A percentile compares a stretch with the other conserved stretches of the same genome.
Evolutionary conservation across 92 coral and sea anemone species (phyloP).

Genomic region (Ricordea florida): DNA sequence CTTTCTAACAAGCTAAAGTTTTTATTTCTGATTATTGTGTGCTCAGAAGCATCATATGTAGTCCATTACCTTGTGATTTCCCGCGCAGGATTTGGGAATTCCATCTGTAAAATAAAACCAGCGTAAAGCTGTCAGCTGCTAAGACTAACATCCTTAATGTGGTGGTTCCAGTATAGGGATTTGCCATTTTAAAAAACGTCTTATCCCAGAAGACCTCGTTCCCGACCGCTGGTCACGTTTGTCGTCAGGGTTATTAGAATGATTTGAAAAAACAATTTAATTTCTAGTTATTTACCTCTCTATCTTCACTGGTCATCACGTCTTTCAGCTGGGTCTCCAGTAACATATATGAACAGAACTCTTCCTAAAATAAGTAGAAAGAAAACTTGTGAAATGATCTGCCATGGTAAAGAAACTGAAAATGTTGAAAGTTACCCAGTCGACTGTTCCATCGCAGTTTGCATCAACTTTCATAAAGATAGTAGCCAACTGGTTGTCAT

Average conservation of each 20-base stretch:
- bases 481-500: slow-evolving; percentile 89
- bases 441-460: slow-evolving; percentile 99
- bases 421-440: slow-evolving; percentile 75
- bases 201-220: no score
- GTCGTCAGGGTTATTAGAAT: no score
- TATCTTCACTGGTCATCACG: slow-evolving; percentile 93
- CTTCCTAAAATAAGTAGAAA: slow-evolving; percentile 60
- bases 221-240: no score
- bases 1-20: no score
- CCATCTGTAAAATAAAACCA: slow-evolving; percentile 63
- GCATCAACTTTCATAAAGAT: slow-evolving; percentile 99
- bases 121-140: no score
- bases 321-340: slow-evolving; percentile 95
- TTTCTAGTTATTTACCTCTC: no score
- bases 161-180: no score
- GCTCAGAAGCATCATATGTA: no score
- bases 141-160: no score
- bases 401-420: not conserved
- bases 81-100: slow-evolving; percentile 83
- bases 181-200: no score
- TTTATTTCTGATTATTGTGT: no score
- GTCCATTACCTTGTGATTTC: slow-evolving; percentile 76
- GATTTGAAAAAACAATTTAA: no score
- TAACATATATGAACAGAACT: slow-evolving; percentile 98
- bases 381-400: not conserved